These are phyloP conservation scores for Caenorhabditis plicata DNA, from an alignment of 2,888 invertebrate species.

Conservation along the genomic window DNA sequence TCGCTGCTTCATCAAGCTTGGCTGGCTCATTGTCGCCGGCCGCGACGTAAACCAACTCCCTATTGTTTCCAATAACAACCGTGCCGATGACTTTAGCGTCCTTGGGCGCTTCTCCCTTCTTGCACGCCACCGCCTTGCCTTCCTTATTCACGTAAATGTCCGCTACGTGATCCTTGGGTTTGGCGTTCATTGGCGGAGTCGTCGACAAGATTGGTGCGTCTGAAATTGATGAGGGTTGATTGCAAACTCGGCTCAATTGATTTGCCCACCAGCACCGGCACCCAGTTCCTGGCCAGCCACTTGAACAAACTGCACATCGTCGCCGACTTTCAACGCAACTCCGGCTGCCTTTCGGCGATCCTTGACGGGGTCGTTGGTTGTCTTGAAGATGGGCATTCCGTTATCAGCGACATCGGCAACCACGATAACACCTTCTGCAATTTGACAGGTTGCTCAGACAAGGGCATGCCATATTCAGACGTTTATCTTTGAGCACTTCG, in stretches of 20 bases:
- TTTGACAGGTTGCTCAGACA: too few species aligned
- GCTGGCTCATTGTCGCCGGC: slow-evolving; percentile 6
- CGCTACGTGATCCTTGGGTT: slow-evolving; percentile 19
- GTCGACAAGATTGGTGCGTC: slow-evolving; percentile 24
- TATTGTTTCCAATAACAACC: slow-evolving; percentile 20
- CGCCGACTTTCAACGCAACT: slow-evolving; percentile 11
- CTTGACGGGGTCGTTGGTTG: slow-evolving; percentile 16
- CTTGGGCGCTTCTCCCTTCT: slow-evolving; percentile 16
- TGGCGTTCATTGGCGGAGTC: slow-evolving; percentile 20
- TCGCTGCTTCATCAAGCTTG: slow-evolving; percentile 7
- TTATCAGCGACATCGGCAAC: slow-evolving; percentile 24
- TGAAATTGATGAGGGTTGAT: background rate
- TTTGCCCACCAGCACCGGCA: too few species aligned
- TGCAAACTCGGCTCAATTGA: too few species aligned
- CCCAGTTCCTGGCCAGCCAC: slow-evolving; percentile 21
- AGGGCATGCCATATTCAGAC: too few species aligned
- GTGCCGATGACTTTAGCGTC: slow-evolving; percentile 14
- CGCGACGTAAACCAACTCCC: slow-evolving; percentile 24
- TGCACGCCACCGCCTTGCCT: slow-evolving; percentile 18
- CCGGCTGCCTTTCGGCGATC: slow-evolving; percentile 23
- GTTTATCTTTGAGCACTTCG: slow-evolving; percentile 12
- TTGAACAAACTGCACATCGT: slow-evolving; percentile 21
- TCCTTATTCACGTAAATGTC: slow-evolving; percentile 14
- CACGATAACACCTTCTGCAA: slow-evolving; percentile 22
- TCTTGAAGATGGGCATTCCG: slow-evolving; percentile 28